These are phyloP conservation scores for Melanotaenia pygmaea DNA, from an alignment of 2,797 vertebrate species.

Conservation along the genomic window DNA sequence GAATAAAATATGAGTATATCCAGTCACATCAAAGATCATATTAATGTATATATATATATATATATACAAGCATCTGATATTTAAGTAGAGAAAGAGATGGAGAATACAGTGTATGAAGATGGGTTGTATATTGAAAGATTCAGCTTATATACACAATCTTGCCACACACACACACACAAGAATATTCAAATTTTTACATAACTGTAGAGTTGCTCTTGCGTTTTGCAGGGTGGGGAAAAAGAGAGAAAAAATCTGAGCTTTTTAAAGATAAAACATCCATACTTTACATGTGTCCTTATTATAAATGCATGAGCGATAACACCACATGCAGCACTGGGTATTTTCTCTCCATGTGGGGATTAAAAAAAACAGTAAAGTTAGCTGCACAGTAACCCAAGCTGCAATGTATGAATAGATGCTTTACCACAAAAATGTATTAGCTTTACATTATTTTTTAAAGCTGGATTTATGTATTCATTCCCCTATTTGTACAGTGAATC, in stretches of 20 bases:
- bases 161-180: background rate
- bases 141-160: slow-evolving; percentile 2
- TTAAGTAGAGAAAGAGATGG: slow-evolving; percentile 15
- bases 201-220: background rate
- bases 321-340: no score
- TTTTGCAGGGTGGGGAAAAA: background rate
- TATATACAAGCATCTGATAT: slow-evolving; percentile 3
- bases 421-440: no score
- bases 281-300: background rate
- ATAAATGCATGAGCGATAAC: no score
- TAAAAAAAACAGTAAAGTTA: no score
- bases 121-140: slow-evolving; percentile 3
- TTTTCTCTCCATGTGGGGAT: no score
- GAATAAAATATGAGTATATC: background rate
- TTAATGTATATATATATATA: background rate
- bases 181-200: slow-evolving; percentile 27
- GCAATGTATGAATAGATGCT: no score
- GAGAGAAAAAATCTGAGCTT: no score
- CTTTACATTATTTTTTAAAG: no score
- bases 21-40: slow-evolving; percentile 11
- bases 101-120: slow-evolving; percentile 1
- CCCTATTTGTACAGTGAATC: no score
- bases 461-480: no score
- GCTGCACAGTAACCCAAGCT: no score
- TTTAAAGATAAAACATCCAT: no score